These are phyloP conservation scores for Crypturellus tataupa DNA, from an alignment of 2,797 vertebrate species.

Conservation along the genomic window DNA sequence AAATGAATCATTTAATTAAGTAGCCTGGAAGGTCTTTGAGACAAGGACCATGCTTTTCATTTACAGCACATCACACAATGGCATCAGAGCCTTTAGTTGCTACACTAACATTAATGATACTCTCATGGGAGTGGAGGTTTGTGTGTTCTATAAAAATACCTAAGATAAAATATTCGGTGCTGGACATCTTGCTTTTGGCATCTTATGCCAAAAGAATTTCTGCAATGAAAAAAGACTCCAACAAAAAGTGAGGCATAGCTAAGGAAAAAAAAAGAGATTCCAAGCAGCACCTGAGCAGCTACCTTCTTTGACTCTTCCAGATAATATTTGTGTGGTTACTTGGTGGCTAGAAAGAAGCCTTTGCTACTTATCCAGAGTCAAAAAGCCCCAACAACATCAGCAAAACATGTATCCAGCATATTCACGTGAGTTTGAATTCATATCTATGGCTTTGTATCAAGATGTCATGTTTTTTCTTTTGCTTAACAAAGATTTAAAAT, in stretches of 20 bases:
- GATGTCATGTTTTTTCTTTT: neutral
- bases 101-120: neutral
- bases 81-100: neutral
- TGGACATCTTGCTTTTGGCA: neutral
- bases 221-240: neutral
- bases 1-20: neutral
- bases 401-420: rapidly evolving
- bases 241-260: neutral
- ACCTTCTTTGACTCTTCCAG: neutral
- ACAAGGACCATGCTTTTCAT: neutral
- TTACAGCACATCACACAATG: neutral
- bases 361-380: neutral
- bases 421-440: neutral
- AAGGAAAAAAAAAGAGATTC: neutral
- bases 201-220: neutral
- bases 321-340: neutral
- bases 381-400: neutral
- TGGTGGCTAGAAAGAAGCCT: neutral
- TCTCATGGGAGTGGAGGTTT: neutral
- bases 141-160: neutral
- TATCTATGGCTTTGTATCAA: neutral
- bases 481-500: neutral
- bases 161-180: neutral
- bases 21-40: neutral
- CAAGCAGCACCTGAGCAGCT: neutral